These are phyloP conservation scores for Acanthiza pusilla DNA, from an alignment of 2,797 vertebrate species.

Conservation along the genomic window DNA sequence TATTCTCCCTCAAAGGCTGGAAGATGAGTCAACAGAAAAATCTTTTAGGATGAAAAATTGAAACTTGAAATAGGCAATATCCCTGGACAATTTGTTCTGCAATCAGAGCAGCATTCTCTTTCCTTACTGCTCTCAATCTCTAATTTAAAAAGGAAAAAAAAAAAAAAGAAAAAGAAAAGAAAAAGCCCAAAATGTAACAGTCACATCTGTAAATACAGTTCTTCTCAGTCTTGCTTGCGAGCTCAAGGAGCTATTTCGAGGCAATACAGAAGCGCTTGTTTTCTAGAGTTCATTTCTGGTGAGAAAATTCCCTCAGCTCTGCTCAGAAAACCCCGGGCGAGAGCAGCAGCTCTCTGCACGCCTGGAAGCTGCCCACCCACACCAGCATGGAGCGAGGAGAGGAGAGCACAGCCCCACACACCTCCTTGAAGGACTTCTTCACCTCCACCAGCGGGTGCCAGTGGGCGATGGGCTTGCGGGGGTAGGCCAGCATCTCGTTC, in stretches of 20 bases:
- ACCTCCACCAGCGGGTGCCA: conserved; percentile 96
- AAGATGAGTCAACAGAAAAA: conserved; percentile 61
- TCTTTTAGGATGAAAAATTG: conserved; percentile 16
- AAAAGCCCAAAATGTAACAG: neutral
- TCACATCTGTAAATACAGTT: conserved; percentile 11
- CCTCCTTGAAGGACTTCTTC: conserved; percentile 98
- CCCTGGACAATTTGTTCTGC: conserved; percentile 45
- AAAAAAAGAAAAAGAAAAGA: neutral
- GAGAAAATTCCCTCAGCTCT: neutral
- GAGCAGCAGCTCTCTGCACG: conserved; percentile 14
- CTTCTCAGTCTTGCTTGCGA: neutral
- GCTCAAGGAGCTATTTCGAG: neutral
- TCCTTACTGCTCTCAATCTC: neutral
- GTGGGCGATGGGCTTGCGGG: conserved; percentile 96
- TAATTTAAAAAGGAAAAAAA: neutral
- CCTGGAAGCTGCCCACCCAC: neutral
- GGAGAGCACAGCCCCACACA: conserved; percentile 56
- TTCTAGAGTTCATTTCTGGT: conserved; percentile 1
- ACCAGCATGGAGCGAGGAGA: too few relatives aligned
- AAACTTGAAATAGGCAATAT: conserved; percentile 19
- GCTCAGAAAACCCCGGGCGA: neutral
- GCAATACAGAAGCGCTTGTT: neutral
- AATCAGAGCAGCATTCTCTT: conserved; percentile 20
- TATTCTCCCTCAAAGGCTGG: conserved; percentile 37
- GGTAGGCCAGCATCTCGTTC: conserved; percentile 98